phyloP scores from a whole-genome alignment of 2,797 vertebrate genomes.

The Enteromius treurensis region DNA sequence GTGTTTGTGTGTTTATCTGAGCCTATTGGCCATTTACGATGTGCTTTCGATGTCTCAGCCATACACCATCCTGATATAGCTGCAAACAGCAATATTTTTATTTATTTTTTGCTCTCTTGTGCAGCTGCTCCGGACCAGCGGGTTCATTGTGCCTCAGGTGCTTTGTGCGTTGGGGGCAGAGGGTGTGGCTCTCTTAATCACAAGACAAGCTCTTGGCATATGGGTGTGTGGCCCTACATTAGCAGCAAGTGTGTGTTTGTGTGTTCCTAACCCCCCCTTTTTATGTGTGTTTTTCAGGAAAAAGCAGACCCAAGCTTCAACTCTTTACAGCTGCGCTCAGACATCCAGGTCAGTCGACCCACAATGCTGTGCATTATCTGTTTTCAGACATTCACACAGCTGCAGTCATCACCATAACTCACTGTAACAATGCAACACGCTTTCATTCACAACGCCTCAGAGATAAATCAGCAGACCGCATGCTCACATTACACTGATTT shows the following conservation, averaged over 20 bases:
- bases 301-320: constrained; percentile 87
- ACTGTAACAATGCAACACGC: background rate
- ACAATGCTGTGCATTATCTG: constrained; percentile 4
- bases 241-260: constrained; percentile 14
- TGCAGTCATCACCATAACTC: background rate
- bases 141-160: background rate
- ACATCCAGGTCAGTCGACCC: constrained; percentile 87
- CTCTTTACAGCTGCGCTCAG: constrained; percentile 89
- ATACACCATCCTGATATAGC: too few relatives aligned
- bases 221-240: constrained; percentile 10
- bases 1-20: too few relatives aligned
- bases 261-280: constrained; percentile 27
- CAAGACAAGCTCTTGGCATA: background rate
- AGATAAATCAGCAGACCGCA: constrained; percentile 22
- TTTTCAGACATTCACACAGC: constrained; percentile 24
- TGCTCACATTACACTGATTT: constrained; percentile 17
- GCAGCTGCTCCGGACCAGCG: background rate
- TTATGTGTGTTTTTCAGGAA: constrained; percentile 78
- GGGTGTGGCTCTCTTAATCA: constrained; percentile 18
- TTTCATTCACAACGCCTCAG: background rate
- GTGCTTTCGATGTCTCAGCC: too few relatives aligned
- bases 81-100: background rate
- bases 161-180: background rate
- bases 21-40: too few relatives aligned
- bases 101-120: background rate